phyloP scores from a whole-genome alignment of 2,113 vertebrate species.

The Crypturellus undulatus region DNA sequence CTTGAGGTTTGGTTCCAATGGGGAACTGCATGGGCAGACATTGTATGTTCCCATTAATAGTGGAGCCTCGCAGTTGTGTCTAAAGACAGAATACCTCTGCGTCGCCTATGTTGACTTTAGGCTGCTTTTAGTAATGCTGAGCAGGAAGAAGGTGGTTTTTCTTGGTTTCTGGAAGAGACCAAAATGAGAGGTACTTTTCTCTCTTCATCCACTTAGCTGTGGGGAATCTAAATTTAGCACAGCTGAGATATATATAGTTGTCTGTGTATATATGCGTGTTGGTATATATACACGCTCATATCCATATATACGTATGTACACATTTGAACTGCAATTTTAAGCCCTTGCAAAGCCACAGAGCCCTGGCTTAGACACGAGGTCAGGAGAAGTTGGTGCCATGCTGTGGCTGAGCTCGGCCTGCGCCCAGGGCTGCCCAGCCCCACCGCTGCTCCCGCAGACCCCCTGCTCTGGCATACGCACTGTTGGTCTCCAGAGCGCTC shows the following conservation, averaged over 20 bases:
- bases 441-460: no score
- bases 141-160: background rate
- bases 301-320: background rate
- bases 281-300: background rate
- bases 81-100: background rate
- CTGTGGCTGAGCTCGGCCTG: background rate
- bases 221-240: slow-evolving; percentile 22
- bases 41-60: background rate
- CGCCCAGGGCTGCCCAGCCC: no score
- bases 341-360: slow-evolving; percentile 41
- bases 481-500: background rate
- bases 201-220: background rate
- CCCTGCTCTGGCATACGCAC: background rate
- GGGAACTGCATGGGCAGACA: rapidly evolving
- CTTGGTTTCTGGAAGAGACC: background rate
- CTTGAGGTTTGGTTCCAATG: background rate
- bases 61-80: rapidly evolving
- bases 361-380: slow-evolving; percentile 51
- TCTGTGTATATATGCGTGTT: background rate
- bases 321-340: slow-evolving; percentile 49
- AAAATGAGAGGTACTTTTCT: slow-evolving; percentile 17
- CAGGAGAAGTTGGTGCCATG: slow-evolving; percentile 25
- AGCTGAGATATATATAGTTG: background rate
- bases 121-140: background rate
- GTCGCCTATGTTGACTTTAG: background rate